Base-by-base conservation (phyloP, 2,797 vertebrate species). In the Lutjanus argentimaculatus region DNA sequence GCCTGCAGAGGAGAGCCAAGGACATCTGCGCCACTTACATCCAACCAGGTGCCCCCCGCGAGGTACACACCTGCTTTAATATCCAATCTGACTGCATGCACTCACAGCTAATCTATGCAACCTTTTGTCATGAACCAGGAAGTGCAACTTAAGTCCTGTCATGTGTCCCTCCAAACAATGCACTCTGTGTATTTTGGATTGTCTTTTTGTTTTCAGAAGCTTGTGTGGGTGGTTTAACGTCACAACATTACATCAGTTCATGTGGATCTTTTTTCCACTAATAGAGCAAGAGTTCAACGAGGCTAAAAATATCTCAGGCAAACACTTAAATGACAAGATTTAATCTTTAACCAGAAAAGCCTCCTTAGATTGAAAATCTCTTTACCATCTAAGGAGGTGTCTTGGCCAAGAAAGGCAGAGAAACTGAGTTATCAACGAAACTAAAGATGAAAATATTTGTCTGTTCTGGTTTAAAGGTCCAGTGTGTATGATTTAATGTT, bases 1-100 rank as follows among this genome's bases (percentile, higher is more conserved):
- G 93, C 58, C 93, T 97, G 57, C 94, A 96, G 21, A 91, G 95
- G 74, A 92, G 95, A 9, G 97, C 96, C 11, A 93, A 92, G 66
- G 94, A 95, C 67, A 97, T 97, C 87, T 91, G 79, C 11, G 22
- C 89, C 64, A 96, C 95, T 62, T 97, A 96, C 88, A 94, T 97
- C 85, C 92, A 93, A 45, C 83, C 93, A 1, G 96, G 96, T 0
- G 88, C 96, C 1, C 88, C 96, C 0, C 93, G 96, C 43, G 96
- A 97, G 96, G 97, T 97, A 95, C 8, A 17, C 3, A 2, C 19
- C 43, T 7, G 5, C 16, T 52, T 74, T 16, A 19, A 6, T 40
- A 6, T 19, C 51, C 14, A 5, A 0, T 52, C 22, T n/a, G 19
- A 16, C 62, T 43, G n/a, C 57, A 52, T 42, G 17, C 57, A 52